These are phyloP conservation scores for Scomber colias DNA, from an alignment of 2,113 vertebrate genomes.

Conservation along the genomic window DNA sequence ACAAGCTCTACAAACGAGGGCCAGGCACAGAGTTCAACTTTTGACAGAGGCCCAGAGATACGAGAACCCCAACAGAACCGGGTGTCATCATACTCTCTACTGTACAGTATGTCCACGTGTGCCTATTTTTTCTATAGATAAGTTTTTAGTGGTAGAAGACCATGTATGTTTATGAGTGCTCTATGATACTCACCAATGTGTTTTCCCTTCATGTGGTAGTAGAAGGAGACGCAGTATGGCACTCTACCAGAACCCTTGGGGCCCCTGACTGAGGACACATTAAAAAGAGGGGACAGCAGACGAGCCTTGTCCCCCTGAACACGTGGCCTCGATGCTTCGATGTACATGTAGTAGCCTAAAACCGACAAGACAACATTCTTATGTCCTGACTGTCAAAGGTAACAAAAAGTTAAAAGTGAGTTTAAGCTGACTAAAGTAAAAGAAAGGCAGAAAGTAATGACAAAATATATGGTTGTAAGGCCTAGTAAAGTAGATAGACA, in stretches of 20 bases:
- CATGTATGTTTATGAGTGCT: neutral
- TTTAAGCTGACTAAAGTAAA: too few relatives aligned
- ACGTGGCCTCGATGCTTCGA: slow-evolving; percentile 93
- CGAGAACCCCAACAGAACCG: neutral
- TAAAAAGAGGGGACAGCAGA: slow-evolving; percentile 95
- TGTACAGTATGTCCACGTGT: neutral
- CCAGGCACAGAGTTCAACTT: slow-evolving; percentile 50
- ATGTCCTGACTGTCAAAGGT: neutral
- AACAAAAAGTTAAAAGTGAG: neutral
- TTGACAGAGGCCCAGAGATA: slow-evolving; percentile 29
- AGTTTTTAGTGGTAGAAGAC: neutral
- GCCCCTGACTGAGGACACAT: slow-evolving; percentile 86
- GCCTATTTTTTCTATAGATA: slow-evolving; percentile 9
- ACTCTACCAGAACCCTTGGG: slow-evolving; percentile 88
- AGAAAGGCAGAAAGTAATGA: too few relatives aligned
- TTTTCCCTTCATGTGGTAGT: slow-evolving; percentile 98
- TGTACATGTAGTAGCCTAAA: slow-evolving; percentile 99
- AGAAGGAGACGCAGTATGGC: slow-evolving; percentile 97
- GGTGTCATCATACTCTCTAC: neutral
- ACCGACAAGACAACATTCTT: slow-evolving; percentile 22
- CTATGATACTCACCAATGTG: slow-evolving; percentile 92
- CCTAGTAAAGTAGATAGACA: too few relatives aligned
- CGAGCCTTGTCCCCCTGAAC: slow-evolving; percentile 92
- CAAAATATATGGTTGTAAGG: too few relatives aligned
- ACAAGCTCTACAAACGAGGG: slow-evolving; percentile 46